These are phyloP conservation scores for Xestoiulus laeticollis DNA, from an alignment of 2,888 invertebrate genomes.

Conservation along the genomic window DNA sequence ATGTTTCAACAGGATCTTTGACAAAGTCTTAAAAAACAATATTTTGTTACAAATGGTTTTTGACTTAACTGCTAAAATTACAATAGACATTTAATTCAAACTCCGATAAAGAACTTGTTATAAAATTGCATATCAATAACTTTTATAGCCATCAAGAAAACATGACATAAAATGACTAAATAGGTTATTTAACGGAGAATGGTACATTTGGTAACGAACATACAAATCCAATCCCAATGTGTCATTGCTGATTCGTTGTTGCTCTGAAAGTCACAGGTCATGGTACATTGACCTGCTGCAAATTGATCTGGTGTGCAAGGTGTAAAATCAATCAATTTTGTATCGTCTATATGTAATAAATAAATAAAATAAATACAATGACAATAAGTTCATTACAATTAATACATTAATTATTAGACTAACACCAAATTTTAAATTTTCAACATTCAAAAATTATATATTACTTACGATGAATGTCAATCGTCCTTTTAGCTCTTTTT, in stretches of 20 bases:
- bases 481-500: neutral
- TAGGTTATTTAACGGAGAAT: neutral
- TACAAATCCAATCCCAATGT: slow-evolving; percentile 32
- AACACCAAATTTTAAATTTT: too few species aligned
- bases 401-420: too few species aligned
- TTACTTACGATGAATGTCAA: slow-evolving; percentile 36
- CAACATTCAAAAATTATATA: neutral
- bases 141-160: too few species aligned
- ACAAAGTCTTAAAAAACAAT: neutral
- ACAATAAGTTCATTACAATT: neutral
- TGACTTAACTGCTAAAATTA: neutral
- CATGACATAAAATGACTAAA: too few species aligned
- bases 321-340: neutral
- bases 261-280: slow-evolving; percentile 25
- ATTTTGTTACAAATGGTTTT: neutral
- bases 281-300: neutral
- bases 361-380: neutral
- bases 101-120: too few species aligned
- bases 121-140: too few species aligned
- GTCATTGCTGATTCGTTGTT: neutral
- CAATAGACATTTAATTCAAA: neutral
- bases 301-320: slow-evolving; percentile 11
- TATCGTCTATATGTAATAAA: neutral
- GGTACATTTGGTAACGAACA: neutral
- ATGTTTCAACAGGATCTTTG: neutral